A percentile compares a stretch with the other conserved stretches of the same genome.
These are phyloP conservation scores for Stichodactyla mertensii DNA, from an alignment of 64 coral and sea anemone genomes.

Conservation along the genomic window DNA sequence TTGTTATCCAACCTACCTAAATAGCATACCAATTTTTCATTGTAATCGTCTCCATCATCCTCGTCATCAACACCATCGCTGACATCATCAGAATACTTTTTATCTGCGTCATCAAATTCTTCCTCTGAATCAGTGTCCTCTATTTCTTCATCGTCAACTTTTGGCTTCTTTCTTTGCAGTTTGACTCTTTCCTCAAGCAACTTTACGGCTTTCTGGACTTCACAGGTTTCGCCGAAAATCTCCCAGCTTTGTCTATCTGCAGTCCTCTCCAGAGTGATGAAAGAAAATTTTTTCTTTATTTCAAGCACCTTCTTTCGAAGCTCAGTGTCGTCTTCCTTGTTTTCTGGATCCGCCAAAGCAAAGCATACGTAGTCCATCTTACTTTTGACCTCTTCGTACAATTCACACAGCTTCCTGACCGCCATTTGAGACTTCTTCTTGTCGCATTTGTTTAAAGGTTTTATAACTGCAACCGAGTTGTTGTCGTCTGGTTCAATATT, in stretches of 20 bases:
- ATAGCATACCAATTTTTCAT: not conserved
- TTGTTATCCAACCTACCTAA: not conserved
- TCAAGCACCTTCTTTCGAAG: not conserved
- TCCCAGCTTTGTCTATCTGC: constrained; percentile 35
- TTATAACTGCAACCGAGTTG: not conserved
- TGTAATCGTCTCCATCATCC: not conserved
- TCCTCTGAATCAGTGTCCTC: not conserved
- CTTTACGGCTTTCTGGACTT: not conserved
- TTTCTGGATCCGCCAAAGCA: constrained; percentile 1
- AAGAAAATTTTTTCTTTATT: not conserved
- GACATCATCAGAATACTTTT: not conserved
- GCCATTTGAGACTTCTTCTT: not conserved
- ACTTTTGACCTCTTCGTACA: constrained; percentile 17
- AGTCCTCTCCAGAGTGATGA: not conserved
- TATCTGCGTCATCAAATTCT: not conserved
- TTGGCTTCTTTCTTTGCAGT: not conserved
- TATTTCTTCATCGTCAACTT: not conserved
- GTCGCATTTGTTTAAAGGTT: not conserved
- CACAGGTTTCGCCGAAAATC: not conserved
- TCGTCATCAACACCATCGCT: not conserved
- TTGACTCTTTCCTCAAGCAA: constrained; percentile 3
- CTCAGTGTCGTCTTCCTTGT: not conserved
- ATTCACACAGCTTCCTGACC: not conserved
- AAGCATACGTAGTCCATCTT: constrained; percentile 10
- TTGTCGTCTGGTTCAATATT: constrained; percentile 3